Evolutionary conservation across 2,113 vertebrate genomes (phyloP).

Genomic region (Chroicocephalus ridibundus): DNA sequence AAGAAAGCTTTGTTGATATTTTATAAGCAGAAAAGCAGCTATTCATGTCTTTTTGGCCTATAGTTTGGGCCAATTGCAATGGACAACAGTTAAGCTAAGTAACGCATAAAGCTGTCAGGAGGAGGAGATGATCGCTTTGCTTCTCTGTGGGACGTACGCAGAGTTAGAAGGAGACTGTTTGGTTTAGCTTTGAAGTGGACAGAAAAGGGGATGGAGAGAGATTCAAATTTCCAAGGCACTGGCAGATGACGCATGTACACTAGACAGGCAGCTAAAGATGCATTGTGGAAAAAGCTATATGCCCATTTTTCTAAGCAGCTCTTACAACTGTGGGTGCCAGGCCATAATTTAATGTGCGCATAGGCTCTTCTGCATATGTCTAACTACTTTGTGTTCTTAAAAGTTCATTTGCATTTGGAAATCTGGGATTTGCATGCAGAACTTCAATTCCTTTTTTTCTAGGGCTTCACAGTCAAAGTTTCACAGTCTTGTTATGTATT

Average conservation of each 20-base stretch:
- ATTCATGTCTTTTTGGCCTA: not conserved
- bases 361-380: not conserved
- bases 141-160: not conserved
- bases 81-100: not conserved
- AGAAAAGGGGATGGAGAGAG: not conserved
- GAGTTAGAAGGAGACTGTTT: not conserved
- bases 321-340: not conserved
- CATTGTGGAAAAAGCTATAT: not conserved
- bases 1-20: not conserved
- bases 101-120: not conserved
- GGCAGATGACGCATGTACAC: not conserved
- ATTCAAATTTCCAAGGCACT: not conserved
- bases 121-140: not conserved
- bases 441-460: not conserved
- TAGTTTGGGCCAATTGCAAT: not conserved
- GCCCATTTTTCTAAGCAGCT: not conserved
- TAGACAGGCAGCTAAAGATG: not conserved
- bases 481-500: not conserved
- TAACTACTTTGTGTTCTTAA: not conserved
- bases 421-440: not conserved
- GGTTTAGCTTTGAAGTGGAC: not conserved
- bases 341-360: not conserved
- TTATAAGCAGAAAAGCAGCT: not conserved
- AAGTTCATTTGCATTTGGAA: not conserved
- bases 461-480: not conserved